Evolutionary conservation across 2,888 invertebrate genomes (phyloP), one percentile per base, ranked within the genome.

Genomic region (Steinernema scapterisci): DNA sequence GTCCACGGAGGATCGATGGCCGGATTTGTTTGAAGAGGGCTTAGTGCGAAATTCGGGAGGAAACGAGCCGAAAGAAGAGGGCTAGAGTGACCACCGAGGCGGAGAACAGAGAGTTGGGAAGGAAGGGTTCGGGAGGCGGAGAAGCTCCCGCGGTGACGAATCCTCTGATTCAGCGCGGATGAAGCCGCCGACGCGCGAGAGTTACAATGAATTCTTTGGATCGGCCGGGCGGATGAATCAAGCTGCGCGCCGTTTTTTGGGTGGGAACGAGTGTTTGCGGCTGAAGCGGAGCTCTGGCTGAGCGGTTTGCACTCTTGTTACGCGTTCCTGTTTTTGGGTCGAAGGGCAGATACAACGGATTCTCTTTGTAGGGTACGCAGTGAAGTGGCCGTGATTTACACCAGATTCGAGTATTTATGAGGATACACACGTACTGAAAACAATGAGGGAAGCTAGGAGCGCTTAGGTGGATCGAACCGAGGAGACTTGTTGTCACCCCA

Each of bases 1-100:
- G 19, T 48, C 13, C 16, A 5, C 48, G 48, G 31, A 38, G 63
- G 63, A 27, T 63, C 63, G 31, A 63, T 63, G 63, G 25, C 54
- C 54, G 13, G 48, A 19, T 48, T 16, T 63, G 63, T 63, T 63
- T 63, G 63, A 16, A 13, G 16, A 31, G 25, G n/a, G 63, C 27
- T 63, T 63, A 27, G 63, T 31, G 16, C 63, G 63, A 27, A n/a
- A 16, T 38, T 38, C 38, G 38, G 38, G 9, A 38, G 38, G 38
- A 38, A 38, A 38, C 38, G 38, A 38, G 9, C 38, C 38, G 38
- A 38, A 38, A 21, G 23, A 23, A 48, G 19, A 48, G 48, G 48
- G 13, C 48, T 5, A 16, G 52, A 21, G 52, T 52, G 52, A 52
- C 19, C 21, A 52, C 1, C 52, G 9, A 38, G 9, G 52, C 6